Evolutionary conservation across 2,113 vertebrate species (phyloP).

Genomic region (Meles meles): DNA sequence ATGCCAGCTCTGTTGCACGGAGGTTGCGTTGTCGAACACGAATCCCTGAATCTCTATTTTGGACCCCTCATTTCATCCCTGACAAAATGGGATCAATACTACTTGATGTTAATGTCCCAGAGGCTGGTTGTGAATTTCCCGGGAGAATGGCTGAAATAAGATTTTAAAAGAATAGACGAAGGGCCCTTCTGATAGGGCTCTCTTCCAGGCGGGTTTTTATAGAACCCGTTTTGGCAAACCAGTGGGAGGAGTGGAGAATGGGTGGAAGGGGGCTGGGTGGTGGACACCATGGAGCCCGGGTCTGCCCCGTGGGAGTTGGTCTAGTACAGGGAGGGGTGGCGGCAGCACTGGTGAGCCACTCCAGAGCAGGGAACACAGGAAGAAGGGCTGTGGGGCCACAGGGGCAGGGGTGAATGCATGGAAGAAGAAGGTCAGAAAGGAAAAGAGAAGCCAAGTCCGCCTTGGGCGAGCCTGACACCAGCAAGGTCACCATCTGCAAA

Average conservation of each 20-base stretch:
- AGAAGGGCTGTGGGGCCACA: accelerated
- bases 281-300: not conserved
- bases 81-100: not conserved
- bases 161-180: not conserved
- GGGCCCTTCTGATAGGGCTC: not conserved
- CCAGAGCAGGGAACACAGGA: too few species aligned
- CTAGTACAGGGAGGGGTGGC: accelerated
- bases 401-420: accelerated
- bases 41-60: not conserved
- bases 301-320: not conserved
- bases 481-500: not conserved
- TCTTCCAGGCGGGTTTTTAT: not conserved
- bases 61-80: not conserved
- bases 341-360: not conserved
- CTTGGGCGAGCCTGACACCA: accelerated
- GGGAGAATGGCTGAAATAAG: not conserved
- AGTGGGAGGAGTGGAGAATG: not conserved
- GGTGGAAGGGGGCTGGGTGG: too few species aligned
- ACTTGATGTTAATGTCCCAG: not conserved
- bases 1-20: too few species aligned
- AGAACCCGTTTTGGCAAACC: not conserved
- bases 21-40: not conserved
- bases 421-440: not conserved
- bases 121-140: not conserved
- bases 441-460: not conserved